Evolutionary conservation across 1,140 invertebrate genomes (phyloP).

Genomic region (Magallana gigas): DNA sequence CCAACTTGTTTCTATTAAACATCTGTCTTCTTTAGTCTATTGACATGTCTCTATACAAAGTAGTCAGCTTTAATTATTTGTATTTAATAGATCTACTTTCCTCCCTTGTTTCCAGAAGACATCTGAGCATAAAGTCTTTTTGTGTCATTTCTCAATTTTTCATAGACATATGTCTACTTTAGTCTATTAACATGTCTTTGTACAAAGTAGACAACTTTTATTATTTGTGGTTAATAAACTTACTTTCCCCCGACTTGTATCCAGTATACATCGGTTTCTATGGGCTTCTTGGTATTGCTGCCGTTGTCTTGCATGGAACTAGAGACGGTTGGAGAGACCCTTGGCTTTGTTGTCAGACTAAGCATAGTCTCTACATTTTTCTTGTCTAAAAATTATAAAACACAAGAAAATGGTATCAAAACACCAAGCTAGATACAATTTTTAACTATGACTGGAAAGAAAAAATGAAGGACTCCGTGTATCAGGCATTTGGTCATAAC

Average conservation of each 20-base stretch:
- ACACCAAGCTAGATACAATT: too few relatives aligned
- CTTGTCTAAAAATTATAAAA: not conserved
- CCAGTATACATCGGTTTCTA: not conserved
- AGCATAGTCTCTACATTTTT: constrained; percentile 15
- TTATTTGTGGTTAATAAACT: not conserved
- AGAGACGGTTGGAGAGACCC: not conserved
- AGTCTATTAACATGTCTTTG: not conserved
- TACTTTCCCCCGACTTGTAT: not conserved
- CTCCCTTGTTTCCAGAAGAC: not conserved
- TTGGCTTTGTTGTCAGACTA: not conserved
- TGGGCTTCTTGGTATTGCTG: not conserved
- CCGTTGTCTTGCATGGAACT: not conserved
- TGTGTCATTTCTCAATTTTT: too few relatives aligned
- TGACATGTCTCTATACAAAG: not conserved
- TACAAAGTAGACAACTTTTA: not conserved
- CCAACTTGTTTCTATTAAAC: not conserved
- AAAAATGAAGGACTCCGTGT: too few relatives aligned
- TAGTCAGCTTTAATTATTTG: not conserved
- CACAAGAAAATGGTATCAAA: too few relatives aligned
- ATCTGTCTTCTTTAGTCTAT: not conserved
- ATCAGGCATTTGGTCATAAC: too few relatives aligned
- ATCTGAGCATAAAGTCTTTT: too few relatives aligned
- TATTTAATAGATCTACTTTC: not conserved
- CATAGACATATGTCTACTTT: too few relatives aligned
- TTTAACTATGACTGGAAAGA: too few relatives aligned